A percentile compares a stretch with the other conserved stretches of the same genome.
Evolutionary conservation across 2,113 vertebrate species (phyloP).

Genomic region (Triplophysa tibetana): DNA sequence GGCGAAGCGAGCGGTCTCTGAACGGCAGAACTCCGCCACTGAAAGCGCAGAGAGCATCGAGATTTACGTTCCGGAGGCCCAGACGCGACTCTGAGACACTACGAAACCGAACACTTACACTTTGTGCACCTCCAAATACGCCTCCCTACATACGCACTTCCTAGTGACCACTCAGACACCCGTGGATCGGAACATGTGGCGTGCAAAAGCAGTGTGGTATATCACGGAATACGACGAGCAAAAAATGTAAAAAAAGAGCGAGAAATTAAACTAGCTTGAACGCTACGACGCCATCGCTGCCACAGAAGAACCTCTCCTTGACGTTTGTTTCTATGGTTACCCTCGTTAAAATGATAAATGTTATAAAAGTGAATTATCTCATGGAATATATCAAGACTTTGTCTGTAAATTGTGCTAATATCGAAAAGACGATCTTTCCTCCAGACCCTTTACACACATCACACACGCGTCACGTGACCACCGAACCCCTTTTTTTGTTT

Average conservation of each 20-base stretch:
- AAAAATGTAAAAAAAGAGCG: background rate
- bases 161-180: background rate
- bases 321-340: constrained; percentile 71
- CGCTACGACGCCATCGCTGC: constrained; percentile 19
- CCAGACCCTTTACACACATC: constrained; percentile 34
- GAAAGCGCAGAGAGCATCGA: constrained; percentile 98
- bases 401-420: constrained; percentile 66
- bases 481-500: background rate
- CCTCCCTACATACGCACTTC: background rate
- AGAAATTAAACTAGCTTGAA: constrained; percentile 3
- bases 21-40: constrained; percentile 96
- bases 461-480: constrained; percentile 25
- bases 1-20: constrained; percentile 90
- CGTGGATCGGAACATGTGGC: background rate
- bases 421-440: constrained; percentile 62
- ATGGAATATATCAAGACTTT: constrained; percentile 72
- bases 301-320: constrained; percentile 51
- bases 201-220: background rate
- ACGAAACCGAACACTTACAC: background rate
- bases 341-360: constrained; percentile 61
- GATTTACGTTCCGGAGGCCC: constrained; percentile 98
- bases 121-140: background rate
- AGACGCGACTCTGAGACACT: constrained; percentile 78
- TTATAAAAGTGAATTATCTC: constrained; percentile 61
- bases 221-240: background rate